Percentiles rank a stretch among this genome's conserved stretches.
These are phyloP conservation scores for Ectemnius continuus DNA, from an alignment of 2,888 invertebrate genomes.

Conservation along the genomic window DNA sequence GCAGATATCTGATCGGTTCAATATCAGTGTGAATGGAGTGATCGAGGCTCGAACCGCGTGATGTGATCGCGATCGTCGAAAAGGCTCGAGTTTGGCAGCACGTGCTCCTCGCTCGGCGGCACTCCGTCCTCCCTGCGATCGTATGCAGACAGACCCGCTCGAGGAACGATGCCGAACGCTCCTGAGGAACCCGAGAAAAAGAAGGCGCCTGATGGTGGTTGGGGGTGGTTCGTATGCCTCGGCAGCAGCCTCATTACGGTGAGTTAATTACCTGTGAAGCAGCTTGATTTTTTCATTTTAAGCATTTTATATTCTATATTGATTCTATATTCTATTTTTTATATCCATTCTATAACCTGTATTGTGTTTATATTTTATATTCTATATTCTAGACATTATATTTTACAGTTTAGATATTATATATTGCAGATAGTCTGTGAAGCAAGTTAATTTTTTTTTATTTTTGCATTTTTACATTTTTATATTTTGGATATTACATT, in stretches of 20 bases:
- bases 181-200: conserved; percentile 28
- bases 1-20: conserved; percentile 24
- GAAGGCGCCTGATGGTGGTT: conserved; percentile 89
- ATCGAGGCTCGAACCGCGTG: conserved; percentile 23
- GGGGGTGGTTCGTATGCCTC: conserved; percentile 92
- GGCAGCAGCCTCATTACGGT: conserved; percentile 92
- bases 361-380: too few species aligned
- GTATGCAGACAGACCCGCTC: conserved; percentile 11
- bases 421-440: too few species aligned
- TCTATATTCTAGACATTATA: too few species aligned
- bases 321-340: too few species aligned
- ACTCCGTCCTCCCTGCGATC: not conserved
- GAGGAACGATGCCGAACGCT: conserved; percentile 13
- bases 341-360: too few species aligned
- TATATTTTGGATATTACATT: too few species aligned
- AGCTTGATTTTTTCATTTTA: too few species aligned
- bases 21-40: conserved; percentile 35
- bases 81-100: conserved; percentile 9
- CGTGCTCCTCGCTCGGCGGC: not conserved
- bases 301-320: too few species aligned
- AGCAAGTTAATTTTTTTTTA: too few species aligned
- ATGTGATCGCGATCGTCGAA: conserved; percentile 30
- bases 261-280: conserved; percentile 66
- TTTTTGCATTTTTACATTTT: too few species aligned
- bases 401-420: too few species aligned